Percentiles rank a stretch among this genome's conserved stretches.
Evolutionary conservation across 1,140 invertebrate genomes (phyloP).

Genomic region (Bilobella aurantiaca): DNA sequence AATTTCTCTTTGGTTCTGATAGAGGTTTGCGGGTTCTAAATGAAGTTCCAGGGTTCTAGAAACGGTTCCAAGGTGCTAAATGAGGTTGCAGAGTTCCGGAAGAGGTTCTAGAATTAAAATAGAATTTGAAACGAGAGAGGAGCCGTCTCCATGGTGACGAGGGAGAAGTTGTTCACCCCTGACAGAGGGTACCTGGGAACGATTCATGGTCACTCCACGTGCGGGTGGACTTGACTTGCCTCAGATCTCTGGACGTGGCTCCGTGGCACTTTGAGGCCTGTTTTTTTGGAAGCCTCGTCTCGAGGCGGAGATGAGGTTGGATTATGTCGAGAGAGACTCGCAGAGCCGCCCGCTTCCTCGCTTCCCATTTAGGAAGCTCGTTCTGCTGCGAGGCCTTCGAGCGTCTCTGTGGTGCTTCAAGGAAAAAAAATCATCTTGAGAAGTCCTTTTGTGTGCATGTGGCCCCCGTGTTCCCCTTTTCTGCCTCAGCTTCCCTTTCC

Average conservation of each 20-base stretch:
- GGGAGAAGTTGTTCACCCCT: not conserved
- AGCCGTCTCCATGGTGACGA: too few relatives aligned
- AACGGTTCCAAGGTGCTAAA: too few relatives aligned
- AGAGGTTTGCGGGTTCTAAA: too few relatives aligned
- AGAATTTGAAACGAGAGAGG: too few relatives aligned
- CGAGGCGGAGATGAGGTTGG: not conserved
- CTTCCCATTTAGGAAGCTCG: not conserved
- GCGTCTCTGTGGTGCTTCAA: not conserved
- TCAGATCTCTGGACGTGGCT: too few relatives aligned
- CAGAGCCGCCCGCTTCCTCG: not conserved
- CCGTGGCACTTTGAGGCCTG: too few relatives aligned
- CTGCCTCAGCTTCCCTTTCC: not conserved
- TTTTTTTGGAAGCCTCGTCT: not conserved
- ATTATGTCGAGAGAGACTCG: not conserved
- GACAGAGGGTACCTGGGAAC: slow-evolving; percentile 11
- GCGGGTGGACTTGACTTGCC: too few relatives aligned
- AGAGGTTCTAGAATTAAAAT: too few relatives aligned
- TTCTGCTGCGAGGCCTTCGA: not conserved
- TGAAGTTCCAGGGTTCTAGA: too few relatives aligned
- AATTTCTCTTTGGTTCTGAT: too few relatives aligned
- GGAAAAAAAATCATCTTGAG: not conserved
- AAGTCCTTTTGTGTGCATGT: slow-evolving; percentile 7
- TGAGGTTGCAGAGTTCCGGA: too few relatives aligned
- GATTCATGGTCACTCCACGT: slow-evolving; percentile 7
- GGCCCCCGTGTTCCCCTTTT: not conserved